phyloP scores from a whole-genome alignment of 2,113 vertebrate genomes.

The Hemichromis elongatus region DNA sequence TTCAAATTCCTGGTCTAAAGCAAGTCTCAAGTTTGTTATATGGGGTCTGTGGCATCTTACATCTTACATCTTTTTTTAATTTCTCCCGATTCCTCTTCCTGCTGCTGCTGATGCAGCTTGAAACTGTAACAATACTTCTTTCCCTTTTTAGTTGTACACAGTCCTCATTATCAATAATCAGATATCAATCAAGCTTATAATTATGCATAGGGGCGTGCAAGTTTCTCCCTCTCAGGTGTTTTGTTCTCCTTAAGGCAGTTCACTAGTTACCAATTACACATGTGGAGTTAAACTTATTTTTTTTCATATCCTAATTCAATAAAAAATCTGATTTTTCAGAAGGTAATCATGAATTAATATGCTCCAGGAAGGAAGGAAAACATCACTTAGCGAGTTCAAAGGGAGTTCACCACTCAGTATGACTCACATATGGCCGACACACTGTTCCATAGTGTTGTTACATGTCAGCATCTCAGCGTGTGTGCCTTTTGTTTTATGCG shows the following conservation, averaged over 20 bases:
- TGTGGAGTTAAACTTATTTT: not conserved
- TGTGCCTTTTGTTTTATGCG: conserved; percentile 7
- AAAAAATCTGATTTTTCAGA: not conserved
- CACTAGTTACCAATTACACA: not conserved
- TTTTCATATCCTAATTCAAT: not conserved
- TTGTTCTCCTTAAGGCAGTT: not conserved
- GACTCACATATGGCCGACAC: not conserved
- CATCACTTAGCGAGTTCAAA: not conserved
- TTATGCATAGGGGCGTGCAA: not conserved
- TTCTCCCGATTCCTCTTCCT: not conserved
- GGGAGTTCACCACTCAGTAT: not conserved
- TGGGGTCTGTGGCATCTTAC: too few relatives aligned
- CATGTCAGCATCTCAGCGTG: not conserved
- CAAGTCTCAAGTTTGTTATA: too few relatives aligned
- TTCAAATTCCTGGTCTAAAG: too few relatives aligned
- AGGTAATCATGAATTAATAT: not conserved
- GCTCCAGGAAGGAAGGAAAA: not conserved
- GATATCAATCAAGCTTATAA: not conserved
- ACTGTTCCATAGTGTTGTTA: not conserved
- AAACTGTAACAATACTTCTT: not conserved
- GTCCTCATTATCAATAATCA: not conserved
- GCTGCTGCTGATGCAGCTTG: not conserved
- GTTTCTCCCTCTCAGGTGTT: not conserved
- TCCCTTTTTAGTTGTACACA: not conserved
- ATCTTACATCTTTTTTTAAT: too few relatives aligned